These are phyloP conservation scores for Merops nubicus DNA, from an alignment of 2,113 vertebrate genomes.

Conservation along the genomic window DNA sequence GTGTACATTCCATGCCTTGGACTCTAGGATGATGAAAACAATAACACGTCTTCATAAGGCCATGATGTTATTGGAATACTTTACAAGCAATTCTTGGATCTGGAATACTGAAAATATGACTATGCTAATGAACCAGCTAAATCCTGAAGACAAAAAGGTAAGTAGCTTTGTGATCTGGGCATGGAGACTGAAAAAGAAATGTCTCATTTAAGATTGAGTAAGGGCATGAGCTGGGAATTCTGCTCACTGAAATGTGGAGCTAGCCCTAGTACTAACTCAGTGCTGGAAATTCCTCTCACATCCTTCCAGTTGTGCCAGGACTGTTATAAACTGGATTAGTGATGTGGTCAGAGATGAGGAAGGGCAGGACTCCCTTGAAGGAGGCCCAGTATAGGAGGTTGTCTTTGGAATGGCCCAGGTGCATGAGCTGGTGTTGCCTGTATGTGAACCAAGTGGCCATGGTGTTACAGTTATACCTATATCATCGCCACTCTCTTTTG, in stretches of 20 bases:
- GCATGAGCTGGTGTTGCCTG: not conserved
- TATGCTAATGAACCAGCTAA: slow-evolving; percentile 91
- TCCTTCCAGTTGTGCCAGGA: not conserved
- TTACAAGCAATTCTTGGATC: slow-evolving; percentile 96
- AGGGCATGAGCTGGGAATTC: not conserved
- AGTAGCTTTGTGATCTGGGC: slow-evolving; percentile 12
- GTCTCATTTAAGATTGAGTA: not conserved
- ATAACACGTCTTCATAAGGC: slow-evolving; percentile 95
- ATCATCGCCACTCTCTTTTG: too few relatives aligned
- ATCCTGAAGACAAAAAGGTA: slow-evolving; percentile 92
- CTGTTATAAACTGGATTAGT: not conserved
- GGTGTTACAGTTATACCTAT: not conserved
- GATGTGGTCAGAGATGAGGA: not conserved
- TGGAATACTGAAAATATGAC: slow-evolving; percentile 95
- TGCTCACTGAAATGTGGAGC: not conserved
- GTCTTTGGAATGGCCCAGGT: not conserved
- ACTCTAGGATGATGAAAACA: slow-evolving; percentile 96
- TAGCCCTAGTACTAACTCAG: not conserved
- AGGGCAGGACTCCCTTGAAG: not conserved
- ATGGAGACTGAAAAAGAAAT: not conserved
- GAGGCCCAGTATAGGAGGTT: not conserved
- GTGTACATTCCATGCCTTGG: slow-evolving; percentile 22
- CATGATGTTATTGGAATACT: slow-evolving; percentile 96
- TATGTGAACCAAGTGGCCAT: not conserved
- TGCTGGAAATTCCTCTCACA: not conserved